A percentile compares a stretch with the other conserved stretches of the same genome.
These are phyloP conservation scores for Drosophila emarginata DNA, from an alignment of 2,888 invertebrate species.

Conservation along the genomic window DNA sequence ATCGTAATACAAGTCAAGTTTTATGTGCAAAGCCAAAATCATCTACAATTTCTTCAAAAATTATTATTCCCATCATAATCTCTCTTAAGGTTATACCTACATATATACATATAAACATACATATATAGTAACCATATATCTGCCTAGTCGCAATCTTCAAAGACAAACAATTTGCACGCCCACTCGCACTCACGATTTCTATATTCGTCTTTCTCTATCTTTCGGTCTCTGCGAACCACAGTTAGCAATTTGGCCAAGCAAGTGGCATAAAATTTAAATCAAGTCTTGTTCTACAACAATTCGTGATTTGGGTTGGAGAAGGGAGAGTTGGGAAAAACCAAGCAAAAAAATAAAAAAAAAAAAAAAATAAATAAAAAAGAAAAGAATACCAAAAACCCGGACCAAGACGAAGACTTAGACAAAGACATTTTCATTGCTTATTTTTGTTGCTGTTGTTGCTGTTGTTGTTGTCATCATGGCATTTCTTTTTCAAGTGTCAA, in stretches of 20 bases:
- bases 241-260: slow-evolving; percentile 42
- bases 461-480: slow-evolving; percentile 7
- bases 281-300: slow-evolving; percentile 23
- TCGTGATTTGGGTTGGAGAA: not conserved
- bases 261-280: slow-evolving; percentile 52
- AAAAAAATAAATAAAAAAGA: too few relatives aligned
- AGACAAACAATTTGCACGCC: slow-evolving; percentile 3
- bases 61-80: not conserved
- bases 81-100: not conserved
- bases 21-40: not conserved
- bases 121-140: not conserved
- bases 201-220: slow-evolving; percentile 35
- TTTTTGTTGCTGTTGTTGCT: slow-evolving; percentile 6
- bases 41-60: not conserved
- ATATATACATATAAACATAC: not conserved
- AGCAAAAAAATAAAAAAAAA: not conserved
- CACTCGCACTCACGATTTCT: slow-evolving; percentile 5
- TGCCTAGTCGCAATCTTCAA: slow-evolving; percentile 9
- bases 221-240: not conserved
- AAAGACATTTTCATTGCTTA: slow-evolving; percentile 22
- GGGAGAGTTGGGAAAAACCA: not conserved
- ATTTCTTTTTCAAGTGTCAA: slow-evolving; percentile 66
- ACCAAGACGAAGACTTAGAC: slow-evolving; percentile 19
- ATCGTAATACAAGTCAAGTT: not conserved
- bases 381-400: slow-evolving; percentile 1